Evolutionary conservation across 2,888 invertebrate genomes (phyloP).

Genomic region (Aelia acuminata): DNA sequence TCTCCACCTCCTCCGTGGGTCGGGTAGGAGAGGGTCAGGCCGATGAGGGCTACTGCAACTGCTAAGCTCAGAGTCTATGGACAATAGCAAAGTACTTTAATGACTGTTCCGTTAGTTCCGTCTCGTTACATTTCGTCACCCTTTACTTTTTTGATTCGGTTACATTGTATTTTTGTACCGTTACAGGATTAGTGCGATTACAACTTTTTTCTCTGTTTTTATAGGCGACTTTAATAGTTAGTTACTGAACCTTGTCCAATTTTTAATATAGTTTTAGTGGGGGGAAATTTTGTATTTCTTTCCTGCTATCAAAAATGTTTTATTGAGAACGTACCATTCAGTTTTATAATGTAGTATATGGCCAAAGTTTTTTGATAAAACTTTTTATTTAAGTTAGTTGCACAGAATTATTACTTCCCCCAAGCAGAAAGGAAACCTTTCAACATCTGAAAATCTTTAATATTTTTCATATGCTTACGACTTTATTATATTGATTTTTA

Average conservation of each 20-base stretch:
- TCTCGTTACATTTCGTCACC: background rate
- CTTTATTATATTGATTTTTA: too few species aligned
- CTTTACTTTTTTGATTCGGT: background rate
- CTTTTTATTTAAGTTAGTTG: too few species aligned
- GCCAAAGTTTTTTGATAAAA: too few species aligned
- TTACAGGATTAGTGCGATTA: background rate
- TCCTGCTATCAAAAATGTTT: too few species aligned
- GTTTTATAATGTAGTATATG: too few species aligned
- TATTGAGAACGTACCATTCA: too few species aligned
- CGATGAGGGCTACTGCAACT: constrained; percentile 61
- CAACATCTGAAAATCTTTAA: too few species aligned
- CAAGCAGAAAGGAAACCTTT: too few species aligned
- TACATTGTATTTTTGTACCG: background rate
- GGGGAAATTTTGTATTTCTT: too few species aligned
- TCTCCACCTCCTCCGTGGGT: constrained; percentile 61
- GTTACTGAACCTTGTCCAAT: background rate
- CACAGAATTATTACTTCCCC: too few species aligned
- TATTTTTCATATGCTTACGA: too few species aligned
- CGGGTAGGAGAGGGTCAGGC: constrained; percentile 60
- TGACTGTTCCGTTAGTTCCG: background rate
- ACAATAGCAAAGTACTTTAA: constrained; percentile 29
- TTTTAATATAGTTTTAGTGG: too few species aligned
- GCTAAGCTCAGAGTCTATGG: constrained; percentile 61
- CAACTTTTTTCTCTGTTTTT: background rate
- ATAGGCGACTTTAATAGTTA: background rate